Evolutionary conservation across 1,140 invertebrate genomes (phyloP), one percentile per base, ranked within the genome.

Genomic region (Sitophilus oryzae): DNA sequence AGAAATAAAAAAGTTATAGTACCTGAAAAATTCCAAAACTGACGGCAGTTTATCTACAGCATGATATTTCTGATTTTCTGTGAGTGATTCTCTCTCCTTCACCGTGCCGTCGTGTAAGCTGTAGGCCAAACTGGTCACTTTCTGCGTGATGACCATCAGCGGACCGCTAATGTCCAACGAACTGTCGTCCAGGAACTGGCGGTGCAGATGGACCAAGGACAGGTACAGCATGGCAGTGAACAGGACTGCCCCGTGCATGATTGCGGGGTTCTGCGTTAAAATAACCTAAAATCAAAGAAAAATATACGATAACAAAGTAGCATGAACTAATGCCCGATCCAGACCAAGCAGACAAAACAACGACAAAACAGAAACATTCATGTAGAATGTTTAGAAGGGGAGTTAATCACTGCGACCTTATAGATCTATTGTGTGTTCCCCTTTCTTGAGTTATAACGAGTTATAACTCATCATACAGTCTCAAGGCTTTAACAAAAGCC

Each of bases 101-200:
- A 74, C 74, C 25, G 85, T 66, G 10, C 91, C 94, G 76, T 98
- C 95, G 72, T 96, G 88, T 34, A 96, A 71, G 64, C 83, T 88
- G 73, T 93, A 97, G 0, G 93, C 94, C 30, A 98, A 72, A 64
- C 88, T 90, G 21, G 91, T 95, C 8, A 96, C 84, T 76, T 96
- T 94, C 73, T 98, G 93, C 1, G 91, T 93, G 58, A 93, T 88
- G n/a, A 98, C 91, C 96, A 98, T 98, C 58, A 98, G 70, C 42
- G 83, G 94, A 72, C 78, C 91, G 65, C 92, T 95, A 58, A 97
- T 88, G 72, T 97, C 93, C 49, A 96, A 72, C 36, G 86, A 85
- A 49, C 85, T 89, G 66, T 93, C 91, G 69, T 93, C 85, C 67
- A 92, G 93, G 20, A 91, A 79, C 74, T 91, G 85, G 42, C 92